phyloP scores from a whole-genome alignment of 2,113 vertebrate species.

The Rhinogobius similis region DNA sequence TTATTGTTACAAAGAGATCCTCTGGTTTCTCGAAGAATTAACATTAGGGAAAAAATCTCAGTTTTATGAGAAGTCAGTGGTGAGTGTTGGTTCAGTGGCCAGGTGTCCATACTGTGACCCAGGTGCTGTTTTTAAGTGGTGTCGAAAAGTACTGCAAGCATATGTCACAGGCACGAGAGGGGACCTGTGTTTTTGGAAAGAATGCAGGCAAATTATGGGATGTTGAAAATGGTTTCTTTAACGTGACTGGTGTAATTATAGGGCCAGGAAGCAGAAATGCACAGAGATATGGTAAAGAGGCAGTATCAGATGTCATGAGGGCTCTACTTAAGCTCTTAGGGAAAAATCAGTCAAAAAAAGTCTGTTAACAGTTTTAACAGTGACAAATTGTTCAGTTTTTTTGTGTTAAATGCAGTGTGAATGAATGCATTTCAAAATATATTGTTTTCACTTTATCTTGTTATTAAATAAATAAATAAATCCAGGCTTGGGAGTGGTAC shows the following conservation, averaged over 20 bases:
- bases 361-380: not conserved
- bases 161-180: constrained; percentile 16
- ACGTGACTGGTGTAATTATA: constrained; percentile 53
- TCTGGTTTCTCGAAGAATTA: not conserved
- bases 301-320: not conserved
- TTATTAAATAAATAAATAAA: not conserved
- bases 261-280: constrained; percentile 30
- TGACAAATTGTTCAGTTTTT: not conserved
- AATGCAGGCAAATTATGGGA: constrained; percentile 62
- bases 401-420: not conserved
- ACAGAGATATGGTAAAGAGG: constrained; percentile 19
- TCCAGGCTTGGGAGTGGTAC: not conserved
- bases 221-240: constrained; percentile 29
- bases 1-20: not conserved
- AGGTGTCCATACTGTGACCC: constrained; percentile 11
- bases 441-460: too few relatives aligned
- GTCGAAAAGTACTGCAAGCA: not conserved
- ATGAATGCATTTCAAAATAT: not conserved
- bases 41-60: not conserved
- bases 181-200: constrained; percentile 39
- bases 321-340: not conserved
- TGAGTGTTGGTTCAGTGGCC: constrained; percentile 24
- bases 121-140: constrained; percentile 5
- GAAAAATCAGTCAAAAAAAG: constrained; percentile 8
- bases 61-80: not conserved